Percentiles rank a stretch among this genome's conserved stretches.
These are phyloP conservation scores for Drosophila diplacantha DNA, from an alignment of 2,888 invertebrate species.

Conservation along the genomic window DNA sequence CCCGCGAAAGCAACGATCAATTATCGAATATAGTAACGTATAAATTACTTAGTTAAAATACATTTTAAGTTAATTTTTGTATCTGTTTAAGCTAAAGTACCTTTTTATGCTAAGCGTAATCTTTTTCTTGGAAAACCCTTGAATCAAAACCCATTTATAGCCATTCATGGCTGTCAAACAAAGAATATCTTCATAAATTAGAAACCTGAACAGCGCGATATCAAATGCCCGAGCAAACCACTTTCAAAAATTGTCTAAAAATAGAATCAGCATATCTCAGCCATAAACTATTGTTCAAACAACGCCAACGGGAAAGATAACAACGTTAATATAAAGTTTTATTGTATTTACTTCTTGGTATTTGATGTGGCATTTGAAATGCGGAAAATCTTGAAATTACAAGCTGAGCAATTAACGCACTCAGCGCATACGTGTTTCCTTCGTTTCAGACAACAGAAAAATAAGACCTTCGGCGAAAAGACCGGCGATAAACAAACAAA, in stretches of 20 bases:
- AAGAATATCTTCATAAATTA: constrained; percentile 5
- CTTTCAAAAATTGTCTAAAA: constrained; percentile 14
- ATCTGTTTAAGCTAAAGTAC: neutral
- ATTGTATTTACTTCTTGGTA: constrained; percentile 27
- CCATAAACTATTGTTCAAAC: constrained; percentile 17
- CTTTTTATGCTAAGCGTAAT: neutral
- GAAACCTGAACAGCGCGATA: constrained; percentile 12
- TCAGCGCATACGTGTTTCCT: constrained; percentile 31
- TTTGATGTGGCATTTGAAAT: constrained; percentile 27
- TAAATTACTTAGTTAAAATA: neutral
- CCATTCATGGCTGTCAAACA: neutral
- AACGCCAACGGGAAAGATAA: constrained; percentile 15
- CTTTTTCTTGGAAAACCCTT: neutral
- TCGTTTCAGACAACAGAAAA: constrained; percentile 29
- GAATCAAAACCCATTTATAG: constrained; percentile 2
- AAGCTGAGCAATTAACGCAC: constrained; percentile 42
- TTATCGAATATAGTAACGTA: neutral
- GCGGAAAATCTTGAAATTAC: constrained; percentile 34
- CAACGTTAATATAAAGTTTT: constrained; percentile 17
- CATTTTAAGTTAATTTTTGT: neutral
- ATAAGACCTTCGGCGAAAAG: constrained; percentile 31
- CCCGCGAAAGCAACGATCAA: neutral
- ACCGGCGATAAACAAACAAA: constrained; percentile 29
- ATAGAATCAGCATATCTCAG: constrained; percentile 24
- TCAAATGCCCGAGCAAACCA: constrained; percentile 2